Conservation (phyloP, 2,797 vertebrate genomes). For the Bucorvus abyssinicus region DNA sequence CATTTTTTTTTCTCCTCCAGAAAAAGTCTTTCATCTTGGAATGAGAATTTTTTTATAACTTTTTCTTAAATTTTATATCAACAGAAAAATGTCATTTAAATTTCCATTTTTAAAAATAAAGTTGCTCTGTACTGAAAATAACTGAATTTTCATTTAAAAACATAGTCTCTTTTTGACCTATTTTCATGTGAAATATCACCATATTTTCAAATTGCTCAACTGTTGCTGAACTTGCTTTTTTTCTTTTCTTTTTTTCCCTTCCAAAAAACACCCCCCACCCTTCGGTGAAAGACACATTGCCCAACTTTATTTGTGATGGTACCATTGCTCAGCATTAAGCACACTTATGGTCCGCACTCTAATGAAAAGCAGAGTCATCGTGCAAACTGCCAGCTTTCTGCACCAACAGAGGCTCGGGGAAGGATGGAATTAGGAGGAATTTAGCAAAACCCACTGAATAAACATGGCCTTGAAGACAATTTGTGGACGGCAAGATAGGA, state of each 20-base stretch:
- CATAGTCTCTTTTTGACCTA: not conserved
- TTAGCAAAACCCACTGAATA: conserved; percentile 8
- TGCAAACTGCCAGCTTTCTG: not conserved
- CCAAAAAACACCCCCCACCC: not conserved
- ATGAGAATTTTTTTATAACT: not conserved
- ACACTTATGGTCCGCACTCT: not conserved
- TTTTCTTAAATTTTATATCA: not conserved
- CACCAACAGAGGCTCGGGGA: not conserved
- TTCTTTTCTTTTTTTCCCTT: not conserved
- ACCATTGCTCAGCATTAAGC: not conserved
- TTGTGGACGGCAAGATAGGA: not conserved
- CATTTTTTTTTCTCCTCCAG: not conserved
- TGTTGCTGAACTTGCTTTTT: not conserved
- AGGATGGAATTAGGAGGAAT: not conserved
- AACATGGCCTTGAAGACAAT: not conserved
- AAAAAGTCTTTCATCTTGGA: not conserved
- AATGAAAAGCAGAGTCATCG: conserved; percentile 4
- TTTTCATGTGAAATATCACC: not conserved
- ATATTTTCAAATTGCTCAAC: not conserved
- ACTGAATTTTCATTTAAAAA: not conserved
- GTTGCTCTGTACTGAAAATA: not conserved
- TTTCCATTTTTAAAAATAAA: not conserved
- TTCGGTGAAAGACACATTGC: not conserved
- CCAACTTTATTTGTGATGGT: not conserved
- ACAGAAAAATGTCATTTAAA: not conserved